Conservation (phyloP, 1,140 invertebrate genomes). For the Battus philenor region DNA sequence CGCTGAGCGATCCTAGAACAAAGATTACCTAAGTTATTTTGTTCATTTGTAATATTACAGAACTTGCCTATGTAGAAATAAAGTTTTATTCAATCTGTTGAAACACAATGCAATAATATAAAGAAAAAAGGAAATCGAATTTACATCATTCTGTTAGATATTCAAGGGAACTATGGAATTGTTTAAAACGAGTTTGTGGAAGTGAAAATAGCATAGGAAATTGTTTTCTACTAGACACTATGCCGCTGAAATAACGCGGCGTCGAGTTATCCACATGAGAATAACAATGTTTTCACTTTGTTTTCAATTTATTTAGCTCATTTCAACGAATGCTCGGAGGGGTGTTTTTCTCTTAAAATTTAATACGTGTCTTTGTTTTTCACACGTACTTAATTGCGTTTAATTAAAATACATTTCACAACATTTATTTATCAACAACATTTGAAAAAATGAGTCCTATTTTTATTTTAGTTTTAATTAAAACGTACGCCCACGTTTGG, state of each 20-base stretch:
- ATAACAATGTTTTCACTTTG: constrained; percentile 14
- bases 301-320: constrained; percentile 12
- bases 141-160: too few relatives aligned
- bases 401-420: background rate
- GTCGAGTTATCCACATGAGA: constrained; percentile 8
- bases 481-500: too few relatives aligned
- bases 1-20: too few relatives aligned
- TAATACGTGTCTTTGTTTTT: background rate
- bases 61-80: too few relatives aligned
- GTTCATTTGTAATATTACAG: too few relatives aligned
- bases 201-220: constrained; percentile 9
- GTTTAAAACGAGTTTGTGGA: constrained; percentile 5
- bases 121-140: too few relatives aligned
- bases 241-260: background rate
- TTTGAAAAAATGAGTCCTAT: too few relatives aligned
- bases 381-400: background rate
- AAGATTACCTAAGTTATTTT: too few relatives aligned
- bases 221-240: constrained; percentile 6
- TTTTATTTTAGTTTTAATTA: too few relatives aligned
- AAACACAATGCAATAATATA: too few relatives aligned
- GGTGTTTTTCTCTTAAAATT: constrained; percentile 2
- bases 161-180: too few relatives aligned
- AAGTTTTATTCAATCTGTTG: too few relatives aligned
- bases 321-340: constrained; percentile 8
- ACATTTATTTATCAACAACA: background rate